Base-by-base conservation (phyloP, 1,140 invertebrate species). In the Theocolax elegans region DNA sequence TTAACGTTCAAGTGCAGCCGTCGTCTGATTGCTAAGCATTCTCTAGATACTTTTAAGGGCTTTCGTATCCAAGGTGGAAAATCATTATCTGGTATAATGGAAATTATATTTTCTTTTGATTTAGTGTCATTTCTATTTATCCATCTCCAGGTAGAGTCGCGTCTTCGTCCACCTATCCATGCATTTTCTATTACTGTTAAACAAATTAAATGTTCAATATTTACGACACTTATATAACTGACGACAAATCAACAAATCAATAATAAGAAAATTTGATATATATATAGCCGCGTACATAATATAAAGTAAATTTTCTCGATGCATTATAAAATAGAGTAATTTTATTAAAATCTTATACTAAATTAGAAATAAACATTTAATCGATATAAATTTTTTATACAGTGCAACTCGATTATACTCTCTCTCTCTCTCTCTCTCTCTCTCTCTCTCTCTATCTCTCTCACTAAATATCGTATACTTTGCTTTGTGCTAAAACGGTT, bases 41-140 rank as follows among this genome's bases (percentile, higher is more conserved):
- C 76, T 66, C 78, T 77, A 0, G 67, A 73, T n/a, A 74, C 71
- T 68, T 75, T 65, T 2, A 17, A 62, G 6, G 77, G 76, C 42
- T 71, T 58, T 42, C 73, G 68, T 54, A 49, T 72, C 78, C 78
- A 79, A 2, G 78, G 78, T 35, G 78, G 76, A 67, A 74, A 78
- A 62, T 77, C 67, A 17, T 75, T 72, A 46, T 74, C 65, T 21
- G 73, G 42, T 53, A 75, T 73, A 19, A 65, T 44, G 3, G 74
- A 64, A 19, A 78, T 75, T 19, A 60, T 64, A 12, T 64, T 65
- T 65, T 75, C 71, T 21, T 31, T 67, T 40, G 59, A 67, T 9
- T 60, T 56, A 12, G 38, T 58, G 19, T 49, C 65, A 19, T 44
- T 62, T 27, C 49, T 65, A 23, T 76, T 64, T 8, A 75, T 74